Conservation (phyloP, 2,888 invertebrate species). For the Cenopis cana region DNA sequence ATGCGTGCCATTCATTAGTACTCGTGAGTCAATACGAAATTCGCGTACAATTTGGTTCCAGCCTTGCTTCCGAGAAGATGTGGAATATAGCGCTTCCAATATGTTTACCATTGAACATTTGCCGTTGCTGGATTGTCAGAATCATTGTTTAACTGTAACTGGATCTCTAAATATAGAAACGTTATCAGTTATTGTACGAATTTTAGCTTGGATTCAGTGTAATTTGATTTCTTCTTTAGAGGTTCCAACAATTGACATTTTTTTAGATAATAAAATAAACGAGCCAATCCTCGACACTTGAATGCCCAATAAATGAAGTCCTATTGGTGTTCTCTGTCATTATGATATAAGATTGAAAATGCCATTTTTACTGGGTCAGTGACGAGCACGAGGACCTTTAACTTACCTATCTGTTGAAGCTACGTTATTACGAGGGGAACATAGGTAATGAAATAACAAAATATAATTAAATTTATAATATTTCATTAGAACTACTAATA, state of each 20-base stretch:
- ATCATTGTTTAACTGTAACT: conserved; percentile 31
- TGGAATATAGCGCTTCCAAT: not conserved
- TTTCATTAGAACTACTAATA: not conserved
- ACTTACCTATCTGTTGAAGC: too few relatives aligned
- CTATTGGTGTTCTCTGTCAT: too few relatives aligned
- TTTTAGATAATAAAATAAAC: not conserved
- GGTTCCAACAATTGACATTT: not conserved
- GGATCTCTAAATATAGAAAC: conserved; percentile 17
- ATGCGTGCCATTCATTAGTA: conserved; percentile 32
- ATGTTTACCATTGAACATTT: conserved; percentile 35
- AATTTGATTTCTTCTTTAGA: not conserved
- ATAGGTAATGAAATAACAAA: not conserved
- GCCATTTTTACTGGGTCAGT: too few relatives aligned
- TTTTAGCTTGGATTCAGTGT: not conserved
- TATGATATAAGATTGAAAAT: too few relatives aligned
- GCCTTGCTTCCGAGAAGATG: conserved; percentile 27
- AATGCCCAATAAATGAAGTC: too few relatives aligned
- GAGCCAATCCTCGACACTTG: too few relatives aligned
- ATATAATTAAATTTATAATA: too few relatives aligned
- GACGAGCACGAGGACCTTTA: too few relatives aligned
- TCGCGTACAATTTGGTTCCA: not conserved
- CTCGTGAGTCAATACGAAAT: conserved; percentile 34
- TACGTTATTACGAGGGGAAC: not conserved
- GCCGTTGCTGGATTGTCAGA: conserved; percentile 10
- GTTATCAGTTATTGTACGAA: not conserved